Percentiles rank a stretch among this genome's conserved stretches.
phyloP scores from a whole-genome alignment of 2,113 vertebrate species.

The Eubucco bourcierii region DNA sequence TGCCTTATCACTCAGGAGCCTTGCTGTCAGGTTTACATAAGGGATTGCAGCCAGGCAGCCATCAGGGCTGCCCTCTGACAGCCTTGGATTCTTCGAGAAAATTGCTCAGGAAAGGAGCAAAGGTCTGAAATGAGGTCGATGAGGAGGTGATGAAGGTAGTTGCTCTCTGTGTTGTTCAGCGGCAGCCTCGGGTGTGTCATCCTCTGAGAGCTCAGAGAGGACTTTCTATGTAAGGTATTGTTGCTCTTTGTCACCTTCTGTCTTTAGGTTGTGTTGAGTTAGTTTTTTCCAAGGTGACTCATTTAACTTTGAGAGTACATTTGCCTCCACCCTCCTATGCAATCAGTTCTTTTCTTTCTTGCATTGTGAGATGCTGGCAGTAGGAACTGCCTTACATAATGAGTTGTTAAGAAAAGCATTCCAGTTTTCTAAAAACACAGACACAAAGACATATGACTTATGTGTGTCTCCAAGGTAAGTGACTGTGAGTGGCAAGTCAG shows the following conservation, averaged over 20 bases:
- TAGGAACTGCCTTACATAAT: conserved; percentile 45
- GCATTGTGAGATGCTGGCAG: conserved; percentile 51
- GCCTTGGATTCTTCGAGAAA: conserved; percentile 8
- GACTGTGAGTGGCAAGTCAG: background rate
- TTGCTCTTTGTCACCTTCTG: conserved; percentile 16
- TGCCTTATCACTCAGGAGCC: conserved; percentile 44
- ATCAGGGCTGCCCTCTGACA: background rate
- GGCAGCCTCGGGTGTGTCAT: background rate
- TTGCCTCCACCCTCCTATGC: conserved; percentile 65
- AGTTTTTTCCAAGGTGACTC: conserved; percentile 70
- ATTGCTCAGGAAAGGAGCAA: background rate
- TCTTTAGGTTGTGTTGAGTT: conserved; percentile 50
- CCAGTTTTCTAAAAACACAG: conserved; percentile 24
- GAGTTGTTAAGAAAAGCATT: conserved; percentile 32
- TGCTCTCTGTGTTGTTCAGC: background rate
- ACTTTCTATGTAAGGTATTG: background rate
- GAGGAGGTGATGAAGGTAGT: background rate
- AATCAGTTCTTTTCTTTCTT: conserved; percentile 59
- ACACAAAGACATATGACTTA: background rate
- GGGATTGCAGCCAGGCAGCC: conserved; percentile 7
- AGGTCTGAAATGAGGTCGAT: background rate
- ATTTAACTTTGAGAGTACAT: conserved; percentile 53
- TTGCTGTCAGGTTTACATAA: conserved; percentile 47
- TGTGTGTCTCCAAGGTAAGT: conserved; percentile 9
- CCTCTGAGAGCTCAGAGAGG: background rate